phyloP scores from a whole-genome alignment of 2,888 invertebrate genomes.

The Julus scandinavius region DNA sequence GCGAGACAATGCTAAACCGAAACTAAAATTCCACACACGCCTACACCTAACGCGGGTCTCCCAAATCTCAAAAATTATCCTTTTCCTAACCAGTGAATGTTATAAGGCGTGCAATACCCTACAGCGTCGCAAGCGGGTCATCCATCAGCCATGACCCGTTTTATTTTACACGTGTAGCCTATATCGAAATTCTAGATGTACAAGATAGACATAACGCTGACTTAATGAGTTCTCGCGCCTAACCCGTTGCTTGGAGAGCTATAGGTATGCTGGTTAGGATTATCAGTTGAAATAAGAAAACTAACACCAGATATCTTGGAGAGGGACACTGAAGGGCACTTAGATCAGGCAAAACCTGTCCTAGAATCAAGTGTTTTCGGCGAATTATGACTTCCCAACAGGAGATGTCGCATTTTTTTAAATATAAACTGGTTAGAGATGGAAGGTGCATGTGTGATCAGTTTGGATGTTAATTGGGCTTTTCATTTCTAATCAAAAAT shows the following conservation, averaged over 20 bases:
- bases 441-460: too few relatives aligned
- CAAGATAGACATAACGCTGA: background rate
- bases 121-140: background rate
- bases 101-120: background rate
- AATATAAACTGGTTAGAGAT: too few relatives aligned
- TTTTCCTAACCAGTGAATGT: background rate
- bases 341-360: background rate
- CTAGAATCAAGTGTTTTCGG: background rate
- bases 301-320: background rate
- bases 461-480: too few relatives aligned
- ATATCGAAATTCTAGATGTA: background rate
- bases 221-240: background rate
- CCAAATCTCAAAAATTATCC: too few relatives aligned
- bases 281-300: background rate
- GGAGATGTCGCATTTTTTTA: too few relatives aligned
- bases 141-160: background rate
- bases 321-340: background rate
- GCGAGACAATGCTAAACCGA: too few relatives aligned
- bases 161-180: background rate
- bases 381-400: background rate
- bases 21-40: too few relatives aligned
- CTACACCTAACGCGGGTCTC: too few relatives aligned
- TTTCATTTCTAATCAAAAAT: too few relatives aligned
- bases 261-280: background rate
- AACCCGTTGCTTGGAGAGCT: background rate